Evolutionary conservation across 2,888 invertebrate genomes (phyloP).

Genomic region (Trisateles emortualis): DNA sequence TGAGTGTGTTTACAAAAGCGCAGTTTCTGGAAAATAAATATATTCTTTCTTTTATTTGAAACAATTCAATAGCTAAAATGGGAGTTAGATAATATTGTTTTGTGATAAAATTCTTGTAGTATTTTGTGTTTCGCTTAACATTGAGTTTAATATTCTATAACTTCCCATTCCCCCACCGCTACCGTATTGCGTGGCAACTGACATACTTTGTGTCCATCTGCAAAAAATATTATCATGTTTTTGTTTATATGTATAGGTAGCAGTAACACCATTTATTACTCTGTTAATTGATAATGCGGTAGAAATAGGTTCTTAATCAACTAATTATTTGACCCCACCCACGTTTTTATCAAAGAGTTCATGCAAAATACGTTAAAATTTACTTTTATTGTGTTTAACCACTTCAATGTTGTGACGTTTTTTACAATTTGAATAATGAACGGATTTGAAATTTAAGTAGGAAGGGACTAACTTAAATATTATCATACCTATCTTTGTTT

Average conservation of each 20-base stretch:
- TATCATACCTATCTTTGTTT: too few species aligned
- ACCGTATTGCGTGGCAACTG: constrained; percentile 22
- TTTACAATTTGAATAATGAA: not conserved
- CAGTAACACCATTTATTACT: constrained; percentile 1
- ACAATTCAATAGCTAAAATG: not conserved
- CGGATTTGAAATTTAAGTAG: too few species aligned
- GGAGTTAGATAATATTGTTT: constrained; percentile 3
- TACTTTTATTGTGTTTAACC: not conserved
- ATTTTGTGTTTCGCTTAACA: constrained; percentile 8
- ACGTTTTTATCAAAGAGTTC: constrained; percentile 19
- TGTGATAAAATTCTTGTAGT: constrained; percentile 1
- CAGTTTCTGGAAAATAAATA: not conserved
- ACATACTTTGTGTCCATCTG: constrained; percentile 15
- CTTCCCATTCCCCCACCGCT: constrained; percentile 18
- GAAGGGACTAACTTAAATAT: too few species aligned
- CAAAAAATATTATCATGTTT: constrained; percentile 8
- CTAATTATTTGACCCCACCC: constrained; percentile 39
- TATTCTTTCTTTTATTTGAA: not conserved
- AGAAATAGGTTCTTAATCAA: constrained; percentile 13
- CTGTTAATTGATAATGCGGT: constrained; percentile 5
- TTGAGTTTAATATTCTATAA: constrained; percentile 17
- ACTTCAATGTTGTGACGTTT: not conserved
- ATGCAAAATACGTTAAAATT: constrained; percentile 1
- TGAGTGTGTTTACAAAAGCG: not conserved
- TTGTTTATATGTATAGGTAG: not conserved